Conservation (phyloP, 2,888 invertebrate genomes). For the Metopia argyrocephala region DNA sequence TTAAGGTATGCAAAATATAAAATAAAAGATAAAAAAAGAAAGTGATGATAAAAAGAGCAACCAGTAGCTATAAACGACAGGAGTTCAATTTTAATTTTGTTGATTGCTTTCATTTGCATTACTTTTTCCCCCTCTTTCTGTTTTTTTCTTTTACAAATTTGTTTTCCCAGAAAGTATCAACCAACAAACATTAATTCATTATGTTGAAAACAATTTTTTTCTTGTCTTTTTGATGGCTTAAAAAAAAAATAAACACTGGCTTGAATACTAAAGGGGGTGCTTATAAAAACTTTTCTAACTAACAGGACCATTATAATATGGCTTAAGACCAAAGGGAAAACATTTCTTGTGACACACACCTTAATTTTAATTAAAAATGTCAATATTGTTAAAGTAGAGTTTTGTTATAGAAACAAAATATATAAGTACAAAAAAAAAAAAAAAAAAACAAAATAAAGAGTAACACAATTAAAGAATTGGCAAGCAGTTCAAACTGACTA, state of each 20-base stretch:
- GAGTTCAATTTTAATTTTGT: conserved; percentile 62
- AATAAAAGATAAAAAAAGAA: conserved; percentile 5
- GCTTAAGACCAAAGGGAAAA: background rate
- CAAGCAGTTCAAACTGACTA: too few relatives aligned
- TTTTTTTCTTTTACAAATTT: background rate
- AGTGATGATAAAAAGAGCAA: background rate
- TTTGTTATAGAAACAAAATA: too few relatives aligned
- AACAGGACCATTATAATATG: too few relatives aligned
- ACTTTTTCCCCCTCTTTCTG: background rate
- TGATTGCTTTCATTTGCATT: conserved; percentile 58
- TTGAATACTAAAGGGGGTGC: too few relatives aligned
- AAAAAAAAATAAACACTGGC: background rate
- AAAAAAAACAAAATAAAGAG: too few relatives aligned
- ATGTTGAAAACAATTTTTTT: background rate
- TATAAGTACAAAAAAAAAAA: too few relatives aligned
- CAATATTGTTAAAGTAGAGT: conserved; percentile 18
- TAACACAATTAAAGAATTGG: too few relatives aligned
- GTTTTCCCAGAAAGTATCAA: background rate
- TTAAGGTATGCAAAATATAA: conserved; percentile 19
- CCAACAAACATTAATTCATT: background rate
- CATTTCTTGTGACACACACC: background rate
- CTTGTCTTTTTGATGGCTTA: background rate
- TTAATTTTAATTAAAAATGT: conserved; percentile 44
- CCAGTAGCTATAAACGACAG: background rate
- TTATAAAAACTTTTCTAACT: too few relatives aligned